Conservation (phyloP, 2,888 invertebrate species). For the Volucella inanis region DNA sequence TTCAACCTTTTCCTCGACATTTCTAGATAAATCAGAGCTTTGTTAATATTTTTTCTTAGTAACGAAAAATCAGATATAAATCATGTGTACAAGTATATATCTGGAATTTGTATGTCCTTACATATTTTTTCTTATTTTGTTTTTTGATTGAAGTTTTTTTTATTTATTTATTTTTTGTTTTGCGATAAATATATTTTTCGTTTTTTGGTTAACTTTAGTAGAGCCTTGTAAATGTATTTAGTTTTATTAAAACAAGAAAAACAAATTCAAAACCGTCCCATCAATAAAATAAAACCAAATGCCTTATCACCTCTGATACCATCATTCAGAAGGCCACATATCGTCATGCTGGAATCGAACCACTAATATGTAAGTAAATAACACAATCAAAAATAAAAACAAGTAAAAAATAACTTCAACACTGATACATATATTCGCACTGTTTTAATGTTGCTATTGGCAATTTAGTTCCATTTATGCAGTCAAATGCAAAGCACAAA, state of each 20-base stretch:
- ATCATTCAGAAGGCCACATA: conserved; percentile 69
- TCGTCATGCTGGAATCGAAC: conserved; percentile 67
- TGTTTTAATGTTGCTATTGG: conserved; percentile 44
- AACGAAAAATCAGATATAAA: conserved; percentile 3
- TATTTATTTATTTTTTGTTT: conserved; percentile 27
- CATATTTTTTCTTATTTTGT: conserved; percentile 13
- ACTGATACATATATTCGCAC: background rate
- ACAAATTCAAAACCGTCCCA: conserved; percentile 12
- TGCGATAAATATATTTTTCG: conserved; percentile 9
- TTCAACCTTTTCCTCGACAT: conserved; percentile 5
- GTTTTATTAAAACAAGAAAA: conserved; percentile 36
- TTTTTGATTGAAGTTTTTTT: conserved; percentile 45
- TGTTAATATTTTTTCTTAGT: background rate
- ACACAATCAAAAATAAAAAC: conserved; percentile 75
- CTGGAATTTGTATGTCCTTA: conserved; percentile 28
- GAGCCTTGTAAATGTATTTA: conserved; percentile 28
- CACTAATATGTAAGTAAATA: conserved; percentile 71
- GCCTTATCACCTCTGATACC: conserved; percentile 66
- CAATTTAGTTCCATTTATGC: conserved; percentile 41
- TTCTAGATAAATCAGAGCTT: conserved; percentile 51
- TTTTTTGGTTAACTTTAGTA: conserved; percentile 28
- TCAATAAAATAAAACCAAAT: conserved; percentile 34
- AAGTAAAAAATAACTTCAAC: conserved; percentile 46
- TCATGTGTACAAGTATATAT: conserved; percentile 41
- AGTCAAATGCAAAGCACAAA: conserved; percentile 37